A percentile compares a stretch with the other conserved stretches of the same genome.
These are phyloP conservation scores for Etia nguti DNA, from an alignment of 2,113 vertebrate genomes.

Conservation along the genomic window DNA sequence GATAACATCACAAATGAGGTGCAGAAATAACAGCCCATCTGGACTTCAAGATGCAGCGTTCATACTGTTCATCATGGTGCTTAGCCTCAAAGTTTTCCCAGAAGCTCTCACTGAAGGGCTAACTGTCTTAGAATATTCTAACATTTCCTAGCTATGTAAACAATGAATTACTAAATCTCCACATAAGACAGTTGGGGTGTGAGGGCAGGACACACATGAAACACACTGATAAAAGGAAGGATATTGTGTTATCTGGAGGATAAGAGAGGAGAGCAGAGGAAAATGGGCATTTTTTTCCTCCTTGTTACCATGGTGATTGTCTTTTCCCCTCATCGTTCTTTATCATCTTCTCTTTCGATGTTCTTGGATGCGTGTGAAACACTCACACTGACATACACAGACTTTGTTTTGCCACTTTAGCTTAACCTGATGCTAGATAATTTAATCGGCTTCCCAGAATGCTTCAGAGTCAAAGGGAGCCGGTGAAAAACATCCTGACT, in stretches of 20 bases:
- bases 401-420: not conserved
- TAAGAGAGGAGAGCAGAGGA: not conserved
- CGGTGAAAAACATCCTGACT: not conserved
- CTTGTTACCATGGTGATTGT: not conserved
- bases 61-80: not conserved
- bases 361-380: not conserved
- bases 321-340: not conserved
- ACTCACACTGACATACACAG: not conserved
- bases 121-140: not conserved
- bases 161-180: not conserved
- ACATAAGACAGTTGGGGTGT: not conserved
- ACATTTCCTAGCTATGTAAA: not conserved
- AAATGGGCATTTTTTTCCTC: not conserved
- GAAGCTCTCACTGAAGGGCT: not conserved
- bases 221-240: not conserved
- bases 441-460: not conserved
- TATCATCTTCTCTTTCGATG: not conserved
- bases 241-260: not conserved
- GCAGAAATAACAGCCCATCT: constrained; percentile 17
- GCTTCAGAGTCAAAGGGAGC: not conserved
- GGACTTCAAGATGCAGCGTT: constrained; percentile 1
- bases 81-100: not conserved
- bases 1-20: constrained; percentile 25
- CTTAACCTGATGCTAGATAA: not conserved
- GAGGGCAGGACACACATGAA: not conserved